Evolutionary conservation across 2,797 vertebrate genomes (phyloP).

Genomic region (Telmatherina bonti): DNA sequence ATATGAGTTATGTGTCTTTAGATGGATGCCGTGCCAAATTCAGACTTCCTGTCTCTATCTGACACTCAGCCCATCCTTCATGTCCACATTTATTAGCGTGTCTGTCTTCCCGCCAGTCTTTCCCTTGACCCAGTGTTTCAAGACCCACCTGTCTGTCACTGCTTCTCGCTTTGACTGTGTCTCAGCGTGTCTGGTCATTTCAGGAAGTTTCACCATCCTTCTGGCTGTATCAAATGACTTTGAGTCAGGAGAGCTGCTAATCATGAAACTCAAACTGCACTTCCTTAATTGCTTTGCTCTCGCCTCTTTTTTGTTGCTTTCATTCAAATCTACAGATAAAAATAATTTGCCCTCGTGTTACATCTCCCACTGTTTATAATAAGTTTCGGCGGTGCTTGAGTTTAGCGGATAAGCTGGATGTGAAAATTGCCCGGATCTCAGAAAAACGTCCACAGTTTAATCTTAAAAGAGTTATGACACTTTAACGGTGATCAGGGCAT

Average conservation of each 20-base stretch:
- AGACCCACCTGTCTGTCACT: conserved; percentile 41
- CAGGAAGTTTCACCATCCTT: conserved; percentile 65
- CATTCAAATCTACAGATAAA: conserved; percentile 45
- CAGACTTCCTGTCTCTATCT: conserved; percentile 35
- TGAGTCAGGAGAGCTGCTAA: conserved; percentile 48
- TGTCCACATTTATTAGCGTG: conserved; percentile 15
- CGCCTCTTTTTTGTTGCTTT: conserved; percentile 36
- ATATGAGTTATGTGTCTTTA: conserved; percentile 1
- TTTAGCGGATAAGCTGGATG: conserved; percentile 48
- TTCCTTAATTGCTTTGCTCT: conserved; percentile 62
- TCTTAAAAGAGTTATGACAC: conserved; percentile 33
- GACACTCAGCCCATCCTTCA: conserved; percentile 3
- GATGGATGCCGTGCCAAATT: conserved; percentile 4
- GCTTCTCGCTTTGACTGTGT: conserved; percentile 38
- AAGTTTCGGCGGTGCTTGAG: conserved; percentile 21
- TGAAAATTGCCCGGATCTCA: conserved; percentile 34
- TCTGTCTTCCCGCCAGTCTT: conserved; percentile 21
- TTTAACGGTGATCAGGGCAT: conserved; percentile 15
- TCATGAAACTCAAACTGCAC: conserved; percentile 57
- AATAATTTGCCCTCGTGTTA: conserved; percentile 25
- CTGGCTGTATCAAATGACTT: conserved; percentile 48
- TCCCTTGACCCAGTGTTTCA: conserved; percentile 63
- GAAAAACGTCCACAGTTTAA: conserved; percentile 49
- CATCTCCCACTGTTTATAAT: conserved; percentile 21
- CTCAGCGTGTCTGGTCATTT: conserved; percentile 32